Base-by-base conservation (phyloP, 2,113 vertebrate genomes). In the Hystrix cristata region DNA sequence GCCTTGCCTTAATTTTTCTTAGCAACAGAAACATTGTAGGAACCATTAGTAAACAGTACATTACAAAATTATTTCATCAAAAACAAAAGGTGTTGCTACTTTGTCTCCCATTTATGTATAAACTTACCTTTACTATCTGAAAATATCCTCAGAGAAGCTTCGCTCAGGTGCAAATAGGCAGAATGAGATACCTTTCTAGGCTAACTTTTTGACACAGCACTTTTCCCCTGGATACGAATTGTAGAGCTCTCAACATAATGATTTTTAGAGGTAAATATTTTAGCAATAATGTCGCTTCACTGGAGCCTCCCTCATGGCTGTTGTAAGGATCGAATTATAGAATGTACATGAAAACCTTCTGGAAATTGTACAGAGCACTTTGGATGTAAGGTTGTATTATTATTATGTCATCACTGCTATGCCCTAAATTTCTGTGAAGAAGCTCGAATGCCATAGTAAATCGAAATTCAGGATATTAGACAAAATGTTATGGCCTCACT, bases 161-260 rank as follows among this genome's bases (percentile, higher is more conserved):
- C n/a, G 79, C 80, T 97, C 95, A 72, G 59, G 96, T 97, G 64
- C 23, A 97, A 94, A 48, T 62, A 14, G 27, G 5, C 57, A 0
- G 31, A 80, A 97, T 38, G 90, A 96, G 84, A 3, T 65, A 76
- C 25, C 94, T 78, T 93, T 91, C 55, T 72, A 89, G 84, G 81
- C 91, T 96, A 96, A 83, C 21, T 96, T 96, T 94, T 96, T 95
- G 38, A 65, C 95, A 94, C 64, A 91, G 83, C 89, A 91, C 78
- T 94, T 98, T 91, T 96, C 89, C 92, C 96, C 86, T 97, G 46
- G 80, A 65, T 59, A 46, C 79, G 80, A 97, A 96, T 96, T 96
- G 90, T 78, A 97, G 97, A 95, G 62, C 88, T 80, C 67, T 90
- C 96, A 89, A 91, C 95, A 95, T 95, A 97, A 97, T 88, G 85